These are phyloP conservation scores for Morinoia aosen DNA, from an alignment of 2,888 invertebrate genomes.

Conservation along the genomic window DNA sequence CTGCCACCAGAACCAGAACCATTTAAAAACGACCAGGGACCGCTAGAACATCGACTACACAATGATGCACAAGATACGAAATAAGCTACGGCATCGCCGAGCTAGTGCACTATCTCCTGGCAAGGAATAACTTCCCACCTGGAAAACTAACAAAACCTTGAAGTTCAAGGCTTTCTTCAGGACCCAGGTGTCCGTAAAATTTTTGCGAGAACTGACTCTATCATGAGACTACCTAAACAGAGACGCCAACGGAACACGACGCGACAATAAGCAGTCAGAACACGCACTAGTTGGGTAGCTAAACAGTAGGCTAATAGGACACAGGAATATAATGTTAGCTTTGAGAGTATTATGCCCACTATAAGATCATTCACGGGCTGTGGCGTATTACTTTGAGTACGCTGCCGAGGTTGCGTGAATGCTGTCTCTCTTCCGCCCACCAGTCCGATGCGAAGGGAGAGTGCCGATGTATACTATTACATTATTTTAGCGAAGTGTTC, in stretches of 20 bases:
- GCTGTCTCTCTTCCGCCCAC: background rate
- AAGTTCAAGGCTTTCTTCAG: background rate
- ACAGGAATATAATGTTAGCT: background rate
- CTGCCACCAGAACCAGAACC: background rate
- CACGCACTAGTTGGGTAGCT: background rate
- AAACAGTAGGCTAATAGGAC: background rate
- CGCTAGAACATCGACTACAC: background rate
- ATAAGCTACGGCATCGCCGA: background rate
- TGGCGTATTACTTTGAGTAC: background rate
- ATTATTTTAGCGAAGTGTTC: background rate
- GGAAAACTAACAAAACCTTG: background rate
- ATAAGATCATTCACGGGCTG: background rate
- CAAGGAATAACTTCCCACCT: background rate
- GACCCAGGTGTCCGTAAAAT: background rate
- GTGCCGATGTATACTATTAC: background rate
- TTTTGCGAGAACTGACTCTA: background rate
- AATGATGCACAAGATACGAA: background rate
- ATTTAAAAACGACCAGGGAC: background rate
- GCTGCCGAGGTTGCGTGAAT: background rate
- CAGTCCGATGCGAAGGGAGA: background rate
- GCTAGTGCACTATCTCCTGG: background rate
- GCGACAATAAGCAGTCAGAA: background rate
- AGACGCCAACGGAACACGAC: background rate
- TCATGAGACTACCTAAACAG: background rate
- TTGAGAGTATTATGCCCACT: background rate